Conservation (phyloP, 2,888 invertebrate species). For the Tubulanus polymorphus region DNA sequence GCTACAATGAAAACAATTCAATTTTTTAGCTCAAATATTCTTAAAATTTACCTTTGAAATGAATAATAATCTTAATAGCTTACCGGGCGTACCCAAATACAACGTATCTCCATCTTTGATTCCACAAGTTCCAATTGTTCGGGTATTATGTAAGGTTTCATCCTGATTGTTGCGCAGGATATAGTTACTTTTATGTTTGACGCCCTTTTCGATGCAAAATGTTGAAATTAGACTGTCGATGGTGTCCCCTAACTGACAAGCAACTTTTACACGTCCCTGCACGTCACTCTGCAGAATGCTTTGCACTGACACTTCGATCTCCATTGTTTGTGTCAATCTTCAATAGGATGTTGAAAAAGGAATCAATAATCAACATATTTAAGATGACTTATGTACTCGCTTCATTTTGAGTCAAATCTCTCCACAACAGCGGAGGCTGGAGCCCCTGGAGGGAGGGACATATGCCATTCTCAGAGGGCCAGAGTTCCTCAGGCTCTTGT, state of each 20-base stretch:
- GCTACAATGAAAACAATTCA: neutral
- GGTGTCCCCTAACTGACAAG: constrained; percentile 20
- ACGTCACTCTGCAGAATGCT: constrained; percentile 24
- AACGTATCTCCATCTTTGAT: constrained; percentile 41
- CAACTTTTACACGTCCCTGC: constrained; percentile 8
- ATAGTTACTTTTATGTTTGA: constrained; percentile 28
- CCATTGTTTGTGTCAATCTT: too few species aligned
- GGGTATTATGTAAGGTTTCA: constrained; percentile 31
- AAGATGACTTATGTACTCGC: too few species aligned
- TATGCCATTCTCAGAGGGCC: too few species aligned
- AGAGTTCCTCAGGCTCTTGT: too few species aligned
- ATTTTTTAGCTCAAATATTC: too few species aligned
- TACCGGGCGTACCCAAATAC: constrained; percentile 37
- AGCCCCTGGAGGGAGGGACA: too few species aligned
- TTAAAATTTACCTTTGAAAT: too few species aligned
- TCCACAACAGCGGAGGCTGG: too few species aligned
- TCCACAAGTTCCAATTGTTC: constrained; percentile 28
- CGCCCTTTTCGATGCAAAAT: constrained; percentile 30
- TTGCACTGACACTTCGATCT: constrained; percentile 17
- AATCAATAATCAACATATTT: too few species aligned
- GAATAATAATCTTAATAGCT: too few species aligned
- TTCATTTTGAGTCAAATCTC: too few species aligned
- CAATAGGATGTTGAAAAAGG: too few species aligned
- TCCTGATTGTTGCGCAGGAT: constrained; percentile 32
- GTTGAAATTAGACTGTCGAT: constrained; percentile 26